A percentile compares a stretch with the other conserved stretches of the same genome.
These are phyloP conservation scores for Pelmatolapia mariae DNA, from an alignment of 2,113 vertebrate species.

Conservation along the genomic window DNA sequence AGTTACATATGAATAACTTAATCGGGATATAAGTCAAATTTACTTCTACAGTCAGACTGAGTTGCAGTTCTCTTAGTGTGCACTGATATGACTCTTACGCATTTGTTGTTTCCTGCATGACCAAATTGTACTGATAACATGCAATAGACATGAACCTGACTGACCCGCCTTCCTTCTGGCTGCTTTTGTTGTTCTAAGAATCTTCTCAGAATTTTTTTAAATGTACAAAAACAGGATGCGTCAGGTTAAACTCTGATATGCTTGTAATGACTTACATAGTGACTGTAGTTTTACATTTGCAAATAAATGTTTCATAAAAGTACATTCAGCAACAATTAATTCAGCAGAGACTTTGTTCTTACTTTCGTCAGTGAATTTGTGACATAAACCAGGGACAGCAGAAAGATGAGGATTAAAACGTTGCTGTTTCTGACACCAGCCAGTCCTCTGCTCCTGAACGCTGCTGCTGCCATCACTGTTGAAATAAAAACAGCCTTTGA, in stretches of 20 bases:
- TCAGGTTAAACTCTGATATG: not conserved
- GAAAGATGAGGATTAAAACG: too few species aligned
- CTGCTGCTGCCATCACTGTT: too few species aligned
- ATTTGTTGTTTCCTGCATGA: not conserved
- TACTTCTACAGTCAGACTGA: not conserved
- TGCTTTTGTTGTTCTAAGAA: accelerated
- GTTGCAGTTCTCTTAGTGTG: not conserved
- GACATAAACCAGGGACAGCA: too few species aligned
- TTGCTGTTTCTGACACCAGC: too few species aligned
- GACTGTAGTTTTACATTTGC: accelerated
- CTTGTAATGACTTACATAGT: accelerated
- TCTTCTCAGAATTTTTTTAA: not conserved
- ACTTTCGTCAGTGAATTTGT: too few species aligned
- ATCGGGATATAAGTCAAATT: too few species aligned
- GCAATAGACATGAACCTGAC: not conserved
- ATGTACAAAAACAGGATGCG: accelerated
- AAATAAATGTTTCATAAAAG: too few species aligned
- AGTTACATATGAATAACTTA: not conserved
- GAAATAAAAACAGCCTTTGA: too few species aligned
- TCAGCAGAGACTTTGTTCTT: too few species aligned
- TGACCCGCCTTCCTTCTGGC: accelerated
- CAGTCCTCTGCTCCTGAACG: too few species aligned
- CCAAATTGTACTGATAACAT: not conserved
- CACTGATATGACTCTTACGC: not conserved
- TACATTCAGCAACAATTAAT: too few species aligned